phyloP scores from a whole-genome alignment of 1,140 invertebrate genomes.

The Patella vulgata region DNA sequence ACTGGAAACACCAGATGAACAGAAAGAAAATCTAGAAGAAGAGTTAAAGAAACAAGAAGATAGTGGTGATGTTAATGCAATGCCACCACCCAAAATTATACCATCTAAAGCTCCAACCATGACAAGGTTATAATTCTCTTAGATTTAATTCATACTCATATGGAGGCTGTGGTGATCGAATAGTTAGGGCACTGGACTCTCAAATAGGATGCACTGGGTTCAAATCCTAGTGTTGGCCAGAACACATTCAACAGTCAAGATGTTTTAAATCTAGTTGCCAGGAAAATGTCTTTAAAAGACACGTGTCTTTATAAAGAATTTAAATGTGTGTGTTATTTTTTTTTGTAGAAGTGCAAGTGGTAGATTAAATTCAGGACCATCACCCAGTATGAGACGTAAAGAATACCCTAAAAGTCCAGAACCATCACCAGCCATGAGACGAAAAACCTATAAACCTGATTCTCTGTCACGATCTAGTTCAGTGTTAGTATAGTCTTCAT shows the following conservation, averaged over 20 bases:
- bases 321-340: no score
- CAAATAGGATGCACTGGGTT: no score
- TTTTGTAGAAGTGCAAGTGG: no score
- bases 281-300: no score
- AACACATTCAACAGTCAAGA: no score
- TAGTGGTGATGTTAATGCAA: conserved; percentile 24
- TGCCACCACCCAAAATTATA: conserved; percentile 54
- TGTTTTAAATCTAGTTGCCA: no score
- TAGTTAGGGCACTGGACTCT: no score
- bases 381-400: conserved; percentile 50
- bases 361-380: conserved; percentile 18
- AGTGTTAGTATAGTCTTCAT: conserved; percentile 42
- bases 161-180: no score
- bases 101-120: conserved; percentile 17
- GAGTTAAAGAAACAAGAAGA: conserved; percentile 4
- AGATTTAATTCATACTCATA: no score
- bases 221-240: no score
- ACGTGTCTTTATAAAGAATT: no score
- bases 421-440: conserved; percentile 43
- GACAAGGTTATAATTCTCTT: neutral
- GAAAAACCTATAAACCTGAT: conserved; percentile 34
- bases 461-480: conserved; percentile 44
- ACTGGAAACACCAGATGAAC: conserved; percentile 46
- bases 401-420: conserved; percentile 42
- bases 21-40: conserved; percentile 7